These are phyloP conservation scores for Macroramphosus scolopax DNA, from an alignment of 2,797 vertebrate genomes.

Conservation along the genomic window DNA sequence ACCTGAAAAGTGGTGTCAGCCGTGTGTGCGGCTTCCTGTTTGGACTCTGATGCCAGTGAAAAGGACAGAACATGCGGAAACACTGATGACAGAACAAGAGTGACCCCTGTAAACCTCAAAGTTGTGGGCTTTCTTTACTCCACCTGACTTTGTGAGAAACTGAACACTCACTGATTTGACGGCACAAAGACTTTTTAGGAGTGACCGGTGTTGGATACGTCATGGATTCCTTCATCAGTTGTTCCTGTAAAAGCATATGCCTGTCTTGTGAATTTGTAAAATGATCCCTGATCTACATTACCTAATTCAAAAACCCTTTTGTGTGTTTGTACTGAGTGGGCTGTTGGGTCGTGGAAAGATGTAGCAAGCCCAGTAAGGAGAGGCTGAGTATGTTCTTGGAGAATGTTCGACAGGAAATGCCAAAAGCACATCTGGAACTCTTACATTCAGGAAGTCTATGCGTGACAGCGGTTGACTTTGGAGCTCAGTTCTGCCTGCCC, in stretches of 20 bases:
- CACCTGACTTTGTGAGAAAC: conserved; percentile 33
- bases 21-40: conserved; percentile 65
- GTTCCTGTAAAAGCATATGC: conserved; percentile 2
- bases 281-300: conserved; percentile 10
- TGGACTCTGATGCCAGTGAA: conserved; percentile 63
- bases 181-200: conserved; percentile 1
- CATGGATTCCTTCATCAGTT: conserved; percentile 8
- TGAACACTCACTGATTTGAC: conserved; percentile 17
- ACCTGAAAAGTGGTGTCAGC: conserved; percentile 42
- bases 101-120: conserved; percentile 50
- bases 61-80: conserved; percentile 62
- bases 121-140: conserved; percentile 31
- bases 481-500: conserved; percentile 40
- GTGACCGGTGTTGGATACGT: conserved; percentile 12
- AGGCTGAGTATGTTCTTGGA: conserved; percentile 74
- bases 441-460: conserved; percentile 78
- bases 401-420: conserved; percentile 77
- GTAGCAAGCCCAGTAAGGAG: conserved; percentile 58
- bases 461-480: conserved; percentile 71
- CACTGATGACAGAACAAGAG: conserved; percentile 57
- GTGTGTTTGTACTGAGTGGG: conserved; percentile 22
- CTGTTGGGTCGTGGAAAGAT: conserved; percentile 60
- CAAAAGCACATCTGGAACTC: conserved; percentile 81
- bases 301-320: conserved; percentile 16
- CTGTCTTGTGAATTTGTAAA: conserved; percentile 19